Evolutionary conservation across 2,797 vertebrate species (phyloP).

Genomic region (Acipenser oxyrinchus): DNA sequence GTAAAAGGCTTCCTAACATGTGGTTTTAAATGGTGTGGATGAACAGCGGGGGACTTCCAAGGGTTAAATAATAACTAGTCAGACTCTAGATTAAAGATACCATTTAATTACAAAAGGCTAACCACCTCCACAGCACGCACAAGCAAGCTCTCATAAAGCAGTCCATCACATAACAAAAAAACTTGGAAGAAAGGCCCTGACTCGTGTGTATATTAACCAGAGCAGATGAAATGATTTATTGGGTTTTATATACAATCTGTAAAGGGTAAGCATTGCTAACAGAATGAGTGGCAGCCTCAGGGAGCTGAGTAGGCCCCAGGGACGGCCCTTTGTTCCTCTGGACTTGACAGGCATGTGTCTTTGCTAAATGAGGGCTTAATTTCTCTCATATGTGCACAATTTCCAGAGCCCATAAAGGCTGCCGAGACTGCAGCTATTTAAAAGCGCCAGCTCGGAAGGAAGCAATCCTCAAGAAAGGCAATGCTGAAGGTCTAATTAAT

Average conservation of each 20-base stretch:
- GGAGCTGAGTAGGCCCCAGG: conserved; percentile 63
- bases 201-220: conserved; percentile 48
- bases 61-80: conserved; percentile 42
- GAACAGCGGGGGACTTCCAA: conserved; percentile 41
- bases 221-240: conserved; percentile 75
- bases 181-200: conserved; percentile 39
- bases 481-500: conserved; percentile 62
- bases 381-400: conserved; percentile 87
- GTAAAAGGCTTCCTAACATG: conserved; percentile 43
- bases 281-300: conserved; percentile 67
- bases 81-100: conserved; percentile 45
- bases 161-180: conserved; percentile 30
- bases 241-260: conserved; percentile 61
- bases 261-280: conserved; percentile 68
- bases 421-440: conserved; percentile 66
- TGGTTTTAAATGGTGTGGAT: conserved; percentile 53
- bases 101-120: conserved; percentile 39
- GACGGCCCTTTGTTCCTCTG: conserved; percentile 70
- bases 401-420: conserved; percentile 77
- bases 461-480: conserved; percentile 58
- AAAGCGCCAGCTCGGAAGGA: conserved; percentile 58
- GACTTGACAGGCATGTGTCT: conserved; percentile 93
- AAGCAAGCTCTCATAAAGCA: conserved; percentile 23
- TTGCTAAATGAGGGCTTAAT: conserved; percentile 88
- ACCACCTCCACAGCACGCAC: conserved; percentile 25